These are phyloP conservation scores for Vireo griseus DNA, from an alignment of 2,797 vertebrate genomes.

Conservation along the genomic window DNA sequence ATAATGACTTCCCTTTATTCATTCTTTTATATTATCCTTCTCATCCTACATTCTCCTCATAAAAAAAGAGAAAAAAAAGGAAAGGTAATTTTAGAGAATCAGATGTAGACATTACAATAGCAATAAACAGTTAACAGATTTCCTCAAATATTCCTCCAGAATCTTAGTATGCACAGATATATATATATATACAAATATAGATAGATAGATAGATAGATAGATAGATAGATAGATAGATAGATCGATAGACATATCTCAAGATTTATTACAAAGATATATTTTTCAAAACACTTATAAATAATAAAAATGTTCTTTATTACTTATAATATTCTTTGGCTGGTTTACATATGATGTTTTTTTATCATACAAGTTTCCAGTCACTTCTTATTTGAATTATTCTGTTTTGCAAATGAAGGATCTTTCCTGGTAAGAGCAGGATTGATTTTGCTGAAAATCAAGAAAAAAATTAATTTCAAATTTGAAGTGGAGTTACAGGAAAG, in stretches of 20 bases:
- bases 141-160: background rate
- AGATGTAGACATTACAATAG: background rate
- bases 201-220: no score
- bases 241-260: background rate
- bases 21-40: background rate
- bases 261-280: background rate
- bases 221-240: no score
- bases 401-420: background rate
- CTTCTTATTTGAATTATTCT: background rate
- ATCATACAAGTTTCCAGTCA: background rate
- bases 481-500: background rate
- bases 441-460: background rate
- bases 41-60: rapidly evolving
- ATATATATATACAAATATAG: background rate
- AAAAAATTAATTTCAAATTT: background rate
- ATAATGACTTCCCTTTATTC: background rate
- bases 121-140: background rate
- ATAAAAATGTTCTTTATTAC: background rate
- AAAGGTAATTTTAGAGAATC: background rate
- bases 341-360: background rate
- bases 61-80: background rate
- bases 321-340: background rate
- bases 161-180: background rate
- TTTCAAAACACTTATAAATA: background rate
- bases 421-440: background rate